Evolutionary conservation across 2,113 vertebrate genomes (phyloP).

Genomic region (Oncorhynchus mykiss): DNA sequence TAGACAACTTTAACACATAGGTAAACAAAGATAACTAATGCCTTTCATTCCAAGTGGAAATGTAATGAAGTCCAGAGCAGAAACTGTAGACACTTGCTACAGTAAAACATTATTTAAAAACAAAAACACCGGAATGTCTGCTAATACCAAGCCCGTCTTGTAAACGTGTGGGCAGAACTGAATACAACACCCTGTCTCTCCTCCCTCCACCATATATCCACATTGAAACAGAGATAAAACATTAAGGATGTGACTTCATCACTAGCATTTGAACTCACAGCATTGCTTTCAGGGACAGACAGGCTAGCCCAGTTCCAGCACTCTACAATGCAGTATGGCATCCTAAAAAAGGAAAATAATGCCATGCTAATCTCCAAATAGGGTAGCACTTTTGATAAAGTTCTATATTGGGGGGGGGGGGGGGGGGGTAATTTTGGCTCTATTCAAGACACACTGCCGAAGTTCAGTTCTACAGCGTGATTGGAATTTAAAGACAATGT

Average conservation of each 20-base stretch:
- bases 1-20: too few species aligned
- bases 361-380: background rate
- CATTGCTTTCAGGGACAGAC: background rate
- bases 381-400: background rate
- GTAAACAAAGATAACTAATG: too few species aligned
- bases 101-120: too few species aligned
- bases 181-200: background rate
- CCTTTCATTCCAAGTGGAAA: background rate
- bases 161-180: background rate
- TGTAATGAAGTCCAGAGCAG: too few species aligned
- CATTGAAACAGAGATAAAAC: background rate
- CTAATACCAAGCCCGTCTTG: background rate
- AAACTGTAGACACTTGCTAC: too few species aligned
- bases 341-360: too few species aligned
- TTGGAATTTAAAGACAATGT: too few species aligned
- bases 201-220: background rate
- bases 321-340: too few species aligned
- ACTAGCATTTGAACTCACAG: background rate
- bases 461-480: too few species aligned
- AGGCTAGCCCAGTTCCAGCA: conserved; percentile 20
- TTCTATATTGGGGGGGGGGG: background rate
- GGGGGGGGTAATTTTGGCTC: background rate
- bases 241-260: background rate
- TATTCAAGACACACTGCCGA: too few species aligned
- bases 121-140: background rate